These are phyloP conservation scores for Anabacerthia variegaticeps DNA, from an alignment of 2,797 vertebrate genomes.

Conservation along the genomic window DNA sequence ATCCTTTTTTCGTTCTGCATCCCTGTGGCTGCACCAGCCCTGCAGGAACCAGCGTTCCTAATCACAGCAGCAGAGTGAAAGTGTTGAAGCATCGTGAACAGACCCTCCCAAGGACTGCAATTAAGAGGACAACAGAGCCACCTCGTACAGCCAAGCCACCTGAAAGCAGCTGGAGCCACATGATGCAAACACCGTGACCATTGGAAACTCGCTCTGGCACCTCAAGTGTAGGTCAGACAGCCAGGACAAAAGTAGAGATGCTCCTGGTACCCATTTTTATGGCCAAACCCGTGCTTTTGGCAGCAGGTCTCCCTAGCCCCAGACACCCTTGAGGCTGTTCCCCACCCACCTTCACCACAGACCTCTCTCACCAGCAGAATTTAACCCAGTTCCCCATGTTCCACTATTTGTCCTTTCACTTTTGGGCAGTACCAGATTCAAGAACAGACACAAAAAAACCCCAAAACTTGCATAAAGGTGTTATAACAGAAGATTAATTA, in stretches of 20 bases:
- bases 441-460: not conserved
- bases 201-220: not conserved
- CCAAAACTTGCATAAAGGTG: not conserved
- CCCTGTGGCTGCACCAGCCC: not conserved
- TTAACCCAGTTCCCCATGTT: not conserved
- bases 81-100: not conserved
- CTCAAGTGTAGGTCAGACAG: not conserved
- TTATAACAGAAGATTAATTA: not conserved
- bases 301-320: not conserved
- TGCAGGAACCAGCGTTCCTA: not conserved
- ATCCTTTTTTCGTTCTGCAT: not conserved
- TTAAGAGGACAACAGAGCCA: not conserved
- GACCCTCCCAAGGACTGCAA: not conserved
- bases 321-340: not conserved
- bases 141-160: not conserved
- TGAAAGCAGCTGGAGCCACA: not conserved
- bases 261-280: not conserved
- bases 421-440: not conserved
- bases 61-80: not conserved
- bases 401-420: not conserved
- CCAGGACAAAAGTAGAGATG: not conserved
- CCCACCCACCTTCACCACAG: not conserved
- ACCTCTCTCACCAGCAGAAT: not conserved
- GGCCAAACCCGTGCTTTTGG: fast-evolving
- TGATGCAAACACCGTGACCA: fast-evolving